A percentile compares a stretch with the other conserved stretches of the same genome.
Conservation (phyloP, 1,140 invertebrate genomes). For the Drosophila willistoni region DNA sequence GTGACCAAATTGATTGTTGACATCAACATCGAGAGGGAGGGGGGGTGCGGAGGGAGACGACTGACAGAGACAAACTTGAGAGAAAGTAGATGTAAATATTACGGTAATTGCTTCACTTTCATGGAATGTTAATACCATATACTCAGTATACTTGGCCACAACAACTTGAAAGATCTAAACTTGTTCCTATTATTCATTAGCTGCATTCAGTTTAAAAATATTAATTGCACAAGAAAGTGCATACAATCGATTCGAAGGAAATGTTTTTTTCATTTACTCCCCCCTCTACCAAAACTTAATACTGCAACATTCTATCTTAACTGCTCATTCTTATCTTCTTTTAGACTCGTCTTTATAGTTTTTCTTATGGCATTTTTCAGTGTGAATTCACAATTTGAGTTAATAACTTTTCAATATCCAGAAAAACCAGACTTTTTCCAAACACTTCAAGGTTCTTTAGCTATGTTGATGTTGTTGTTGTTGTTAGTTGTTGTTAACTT, state of each 20-base stretch:
- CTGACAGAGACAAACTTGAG: background rate
- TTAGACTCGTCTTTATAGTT: background rate
- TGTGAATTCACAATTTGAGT: background rate
- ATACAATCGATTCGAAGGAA: too few species aligned
- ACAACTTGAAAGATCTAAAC: too few species aligned
- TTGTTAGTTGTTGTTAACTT: background rate
- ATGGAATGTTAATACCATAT: background rate
- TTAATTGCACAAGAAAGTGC: too few species aligned
- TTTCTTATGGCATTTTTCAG: background rate
- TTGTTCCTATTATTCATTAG: too few species aligned
- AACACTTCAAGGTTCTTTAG: background rate
- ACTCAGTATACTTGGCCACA: background rate
- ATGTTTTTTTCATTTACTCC: too few species aligned
- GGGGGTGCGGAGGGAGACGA: background rate
- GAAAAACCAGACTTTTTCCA: background rate
- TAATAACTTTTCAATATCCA: background rate
- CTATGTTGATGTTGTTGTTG: background rate
- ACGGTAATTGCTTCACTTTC: background rate
- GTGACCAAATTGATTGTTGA: constrained; percentile 27
- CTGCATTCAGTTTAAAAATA: too few species aligned
- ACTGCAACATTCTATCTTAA: too few species aligned
- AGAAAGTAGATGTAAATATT: constrained; percentile 1
- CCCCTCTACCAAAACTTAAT: too few species aligned
- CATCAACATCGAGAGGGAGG: background rate
- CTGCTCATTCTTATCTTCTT: too few species aligned